A percentile compares a stretch with the other conserved stretches of the same genome.
phyloP scores from a whole-genome alignment of 2,113 vertebrate genomes.

The Ptilonorhynchus violaceus region DNA sequence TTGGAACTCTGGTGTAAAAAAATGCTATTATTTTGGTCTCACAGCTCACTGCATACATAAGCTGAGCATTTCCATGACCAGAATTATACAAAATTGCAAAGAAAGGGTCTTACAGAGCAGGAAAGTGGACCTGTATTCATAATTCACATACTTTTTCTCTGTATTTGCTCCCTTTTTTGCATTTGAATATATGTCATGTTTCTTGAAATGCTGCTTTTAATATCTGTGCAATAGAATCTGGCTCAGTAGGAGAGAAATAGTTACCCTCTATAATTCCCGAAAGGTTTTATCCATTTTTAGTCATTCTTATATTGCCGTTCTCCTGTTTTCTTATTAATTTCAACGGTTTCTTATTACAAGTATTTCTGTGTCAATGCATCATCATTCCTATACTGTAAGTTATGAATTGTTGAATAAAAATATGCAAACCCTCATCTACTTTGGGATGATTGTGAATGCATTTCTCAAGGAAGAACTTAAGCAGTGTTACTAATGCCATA shows the following conservation, averaged over 20 bases:
- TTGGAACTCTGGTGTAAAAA: not conserved
- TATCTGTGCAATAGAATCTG: not conserved
- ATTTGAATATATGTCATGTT: not conserved
- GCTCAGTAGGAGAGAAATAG: not conserved
- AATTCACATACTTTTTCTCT: not conserved
- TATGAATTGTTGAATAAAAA: not conserved
- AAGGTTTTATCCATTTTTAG: not conserved
- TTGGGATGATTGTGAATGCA: not conserved
- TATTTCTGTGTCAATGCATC: not conserved
- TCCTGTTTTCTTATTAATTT: not conserved
- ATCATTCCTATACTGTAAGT: not conserved
- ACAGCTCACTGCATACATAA: not conserved
- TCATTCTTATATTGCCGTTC: not conserved
- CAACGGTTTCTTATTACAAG: not conserved
- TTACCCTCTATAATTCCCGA: not conserved
- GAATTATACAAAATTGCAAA: not conserved
- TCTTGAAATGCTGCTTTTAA: constrained; percentile 37
- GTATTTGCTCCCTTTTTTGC: not conserved
- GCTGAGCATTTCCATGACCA: not conserved
- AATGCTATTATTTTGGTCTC: not conserved
- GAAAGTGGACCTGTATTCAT: not conserved
- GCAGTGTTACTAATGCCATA: not conserved
- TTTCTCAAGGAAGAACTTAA: not conserved
- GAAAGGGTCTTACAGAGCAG: not conserved
- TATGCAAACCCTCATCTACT: not conserved